Percentiles rank a stretch among this genome's conserved stretches.
These are phyloP conservation scores for Drosophila nikananu DNA, from an alignment of 1,140 invertebrate genomes.

Conservation along the genomic window DNA sequence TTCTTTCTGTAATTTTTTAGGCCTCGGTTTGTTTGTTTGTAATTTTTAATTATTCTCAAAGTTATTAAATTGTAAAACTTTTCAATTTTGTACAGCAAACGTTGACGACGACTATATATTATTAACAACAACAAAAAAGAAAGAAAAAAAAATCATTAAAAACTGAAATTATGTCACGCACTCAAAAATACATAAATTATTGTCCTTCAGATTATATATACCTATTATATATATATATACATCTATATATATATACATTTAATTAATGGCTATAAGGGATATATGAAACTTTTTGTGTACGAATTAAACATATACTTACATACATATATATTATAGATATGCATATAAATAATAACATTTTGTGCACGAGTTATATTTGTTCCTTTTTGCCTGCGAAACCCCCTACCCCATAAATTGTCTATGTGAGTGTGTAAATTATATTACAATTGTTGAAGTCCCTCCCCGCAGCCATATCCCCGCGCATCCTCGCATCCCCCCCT, in stretches of 20 bases:
- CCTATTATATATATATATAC: constrained; percentile 46
- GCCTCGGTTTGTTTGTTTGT: constrained; percentile 52
- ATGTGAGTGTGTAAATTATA: constrained; percentile 54
- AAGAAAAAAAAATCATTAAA: constrained; percentile 46
- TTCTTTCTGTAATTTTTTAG: constrained; percentile 68
- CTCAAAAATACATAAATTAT: constrained; percentile 70
- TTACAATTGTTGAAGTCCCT: constrained; percentile 33
- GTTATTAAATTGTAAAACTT: constrained; percentile 55
- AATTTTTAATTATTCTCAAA: constrained; percentile 28
- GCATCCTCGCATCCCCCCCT: neutral
- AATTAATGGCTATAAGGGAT: constrained; percentile 67
- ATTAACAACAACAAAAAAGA: constrained; percentile 36
- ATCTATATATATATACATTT: constrained; percentile 53
- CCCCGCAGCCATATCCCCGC: constrained; percentile 15
- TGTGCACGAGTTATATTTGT: constrained; percentile 62
- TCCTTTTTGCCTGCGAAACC: constrained; percentile 21
- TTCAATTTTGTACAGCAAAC: constrained; percentile 72
- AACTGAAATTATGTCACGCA: constrained; percentile 73
- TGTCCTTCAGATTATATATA: constrained; percentile 58
- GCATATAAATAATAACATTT: constrained; percentile 52
- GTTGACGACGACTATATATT: constrained; percentile 48
- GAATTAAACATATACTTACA: constrained; percentile 36
- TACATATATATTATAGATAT: constrained; percentile 30
- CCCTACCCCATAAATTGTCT: constrained; percentile 16
- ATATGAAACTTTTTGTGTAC: constrained; percentile 52